Conservation (phyloP, 2,797 vertebrate genomes). For the Benthosema pterotum region DNA sequence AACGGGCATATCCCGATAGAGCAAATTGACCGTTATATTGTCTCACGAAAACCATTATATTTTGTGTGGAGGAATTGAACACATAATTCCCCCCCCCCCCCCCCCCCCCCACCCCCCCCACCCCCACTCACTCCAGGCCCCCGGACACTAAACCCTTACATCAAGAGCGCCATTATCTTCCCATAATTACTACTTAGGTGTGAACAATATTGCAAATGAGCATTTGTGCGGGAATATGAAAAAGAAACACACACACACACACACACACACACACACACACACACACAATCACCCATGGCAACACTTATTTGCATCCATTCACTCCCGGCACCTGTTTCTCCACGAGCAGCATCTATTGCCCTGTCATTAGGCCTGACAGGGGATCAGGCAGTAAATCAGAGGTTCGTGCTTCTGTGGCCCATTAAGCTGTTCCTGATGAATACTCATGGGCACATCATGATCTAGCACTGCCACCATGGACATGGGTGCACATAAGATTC, state of each 20-base stretch:
- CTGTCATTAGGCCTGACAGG: conserved; percentile 73
- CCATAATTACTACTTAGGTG: conserved; percentile 57
- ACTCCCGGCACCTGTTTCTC: conserved; percentile 69
- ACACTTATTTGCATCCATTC: conserved; percentile 65
- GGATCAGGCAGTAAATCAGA: conserved; percentile 70
- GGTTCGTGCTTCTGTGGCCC: conserved; percentile 66
- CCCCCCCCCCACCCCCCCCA: too few relatives aligned
- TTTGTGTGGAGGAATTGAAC: conserved; percentile 1
- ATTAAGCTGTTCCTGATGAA: conserved; percentile 73
- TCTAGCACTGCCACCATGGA: conserved; percentile 66
- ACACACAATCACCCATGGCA: conserved; percentile 62
- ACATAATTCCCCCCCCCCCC: background rate
- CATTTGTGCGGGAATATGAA: conserved; percentile 63
- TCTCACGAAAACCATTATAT: conserved; percentile 19
- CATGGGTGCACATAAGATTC: conserved; percentile 46
- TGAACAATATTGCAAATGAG: conserved; percentile 71
- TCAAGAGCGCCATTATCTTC: conserved; percentile 55
- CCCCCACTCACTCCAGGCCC: conserved; percentile 9
- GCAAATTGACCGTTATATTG: conserved; percentile 39
- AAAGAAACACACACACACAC: conserved; percentile 66
- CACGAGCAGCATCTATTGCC: conserved; percentile 56
- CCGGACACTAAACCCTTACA: conserved; percentile 24
- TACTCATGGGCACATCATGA: conserved; percentile 67
- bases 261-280: conserved; percentile 45
- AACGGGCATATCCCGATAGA: conserved; percentile 14